phyloP scores from a whole-genome alignment of 2,888 invertebrate genomes.

The Phengaris arion region DNA sequence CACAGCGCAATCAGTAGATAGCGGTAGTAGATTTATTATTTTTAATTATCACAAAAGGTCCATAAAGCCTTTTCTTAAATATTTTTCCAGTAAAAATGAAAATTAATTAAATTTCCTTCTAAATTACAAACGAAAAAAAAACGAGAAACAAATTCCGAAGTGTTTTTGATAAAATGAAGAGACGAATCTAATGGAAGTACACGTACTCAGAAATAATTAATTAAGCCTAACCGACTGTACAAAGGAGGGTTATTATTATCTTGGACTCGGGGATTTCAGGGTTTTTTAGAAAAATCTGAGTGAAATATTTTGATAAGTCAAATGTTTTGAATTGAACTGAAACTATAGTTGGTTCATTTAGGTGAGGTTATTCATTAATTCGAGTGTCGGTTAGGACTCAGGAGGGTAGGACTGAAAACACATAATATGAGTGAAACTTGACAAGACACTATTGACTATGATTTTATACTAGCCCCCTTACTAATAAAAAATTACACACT shows the following conservation, averaged over 20 bases:
- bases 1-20: background rate
- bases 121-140: conserved; percentile 29
- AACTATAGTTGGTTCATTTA: background rate
- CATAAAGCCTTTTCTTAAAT: conserved; percentile 27
- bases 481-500: too few relatives aligned
- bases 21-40: conserved; percentile 15
- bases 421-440: too few relatives aligned
- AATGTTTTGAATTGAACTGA: background rate
- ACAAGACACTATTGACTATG: too few relatives aligned
- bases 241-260: background rate
- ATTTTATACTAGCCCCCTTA: too few relatives aligned
- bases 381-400: too few relatives aligned
- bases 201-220: conserved; percentile 18
- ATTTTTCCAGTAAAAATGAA: conserved; percentile 24
- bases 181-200: conserved; percentile 14
- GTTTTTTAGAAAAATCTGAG: background rate
- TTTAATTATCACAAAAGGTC: conserved; percentile 25
- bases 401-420: too few relatives aligned
- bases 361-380: too few relatives aligned
- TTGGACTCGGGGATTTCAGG: background rate
- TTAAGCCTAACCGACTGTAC: background rate
- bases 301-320: too few relatives aligned
- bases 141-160: conserved; percentile 17
- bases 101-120: conserved; percentile 30
- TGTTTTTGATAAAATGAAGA: conserved; percentile 17